Base-by-base conservation (phyloP, 2,797 vertebrate species). In the Merluccius polli region DNA sequence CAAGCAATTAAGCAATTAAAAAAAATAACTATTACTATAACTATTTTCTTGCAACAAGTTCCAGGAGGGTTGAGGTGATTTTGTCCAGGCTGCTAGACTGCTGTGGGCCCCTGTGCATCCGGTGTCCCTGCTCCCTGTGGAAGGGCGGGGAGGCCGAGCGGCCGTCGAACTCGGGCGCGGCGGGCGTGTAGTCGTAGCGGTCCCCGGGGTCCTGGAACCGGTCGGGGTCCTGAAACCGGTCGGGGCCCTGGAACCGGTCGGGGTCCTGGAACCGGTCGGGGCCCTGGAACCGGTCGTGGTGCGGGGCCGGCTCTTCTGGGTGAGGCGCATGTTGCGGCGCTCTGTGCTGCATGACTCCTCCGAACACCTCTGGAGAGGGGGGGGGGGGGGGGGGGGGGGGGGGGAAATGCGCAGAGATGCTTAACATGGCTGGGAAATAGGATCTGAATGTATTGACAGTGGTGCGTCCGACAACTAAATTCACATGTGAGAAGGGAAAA, bases 21-120 rank as follows among this genome's bases (percentile, higher is more conserved):
- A n/a, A 63, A 27, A 2, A 31, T 38, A 38, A 73, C 27, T 63
- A 31, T 52, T 8, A 48, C 2, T 8, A 2, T 13, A 70, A 74
- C 79, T 79, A 88, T 88, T 91, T 93, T 79, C 90, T 89, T 69
- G 88, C 77, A 27, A 94, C 88, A 70, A 94, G 88, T 77, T 93
- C 90, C 75, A 94, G 63, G 35, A 92, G 87, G 15, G 91, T 92
- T 21, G 86, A 92, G 71, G 90, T 90, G 63, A 93, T 90, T 82
- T 94, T 92, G 79, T 91, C 88, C 15, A 93, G 86, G 73, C 80
- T 93, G 33, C 85, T 92, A 31, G 89, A 85, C 76, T 79, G 87
- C 3, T 77, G 84, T 5, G 65, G n/a, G 2, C 48, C 79, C 70
- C 76, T 79, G 16, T 79, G 63, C 73, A 79, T 84, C 74, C 80